These are phyloP conservation scores for Heterodera filipjevi DNA, from an alignment of 2,888 invertebrate genomes.

Conservation along the genomic window DNA sequence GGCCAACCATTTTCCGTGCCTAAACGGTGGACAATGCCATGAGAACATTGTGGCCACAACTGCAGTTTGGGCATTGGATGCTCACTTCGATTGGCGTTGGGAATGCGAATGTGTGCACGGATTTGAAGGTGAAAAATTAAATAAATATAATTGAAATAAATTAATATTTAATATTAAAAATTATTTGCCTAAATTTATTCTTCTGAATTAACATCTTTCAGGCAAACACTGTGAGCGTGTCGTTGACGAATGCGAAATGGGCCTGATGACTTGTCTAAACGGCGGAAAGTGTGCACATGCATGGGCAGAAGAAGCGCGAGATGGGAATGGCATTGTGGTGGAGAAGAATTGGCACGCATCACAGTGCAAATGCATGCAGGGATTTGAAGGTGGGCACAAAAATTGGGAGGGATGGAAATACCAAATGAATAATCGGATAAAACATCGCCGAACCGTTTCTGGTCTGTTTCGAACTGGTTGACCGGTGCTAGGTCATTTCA, in stretches of 20 bases:
- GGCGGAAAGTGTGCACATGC: constrained; percentile 29
- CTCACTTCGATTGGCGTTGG: constrained; percentile 79
- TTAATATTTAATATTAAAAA: background rate
- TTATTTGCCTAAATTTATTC: too few relatives aligned
- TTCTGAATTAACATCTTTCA: background rate
- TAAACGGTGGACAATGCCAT: constrained; percentile 88
- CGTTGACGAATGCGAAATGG: constrained; percentile 36
- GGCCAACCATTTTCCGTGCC: constrained; percentile 75
- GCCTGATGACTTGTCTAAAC: constrained; percentile 32
- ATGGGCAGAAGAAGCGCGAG: constrained; percentile 6
- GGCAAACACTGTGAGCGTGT: constrained; percentile 34
- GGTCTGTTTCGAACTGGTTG: too few relatives aligned
- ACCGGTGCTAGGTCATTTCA: too few relatives aligned
- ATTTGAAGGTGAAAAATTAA: constrained; percentile 11
- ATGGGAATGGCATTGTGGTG: background rate
- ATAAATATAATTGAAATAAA: background rate
- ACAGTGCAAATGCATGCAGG: constrained; percentile 30
- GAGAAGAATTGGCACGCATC: constrained; percentile 15
- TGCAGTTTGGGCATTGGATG: constrained; percentile 77
- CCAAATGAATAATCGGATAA: background rate
- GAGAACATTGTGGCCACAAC: constrained; percentile 73
- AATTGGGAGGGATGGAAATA: too few relatives aligned
- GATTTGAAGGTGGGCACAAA: constrained; percentile 29
- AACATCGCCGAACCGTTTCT: too few relatives aligned
- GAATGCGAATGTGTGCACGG: constrained; percentile 65